Evolutionary conservation across 2,888 invertebrate species (phyloP).

Genomic region (Chrysolina oricalcia): DNA sequence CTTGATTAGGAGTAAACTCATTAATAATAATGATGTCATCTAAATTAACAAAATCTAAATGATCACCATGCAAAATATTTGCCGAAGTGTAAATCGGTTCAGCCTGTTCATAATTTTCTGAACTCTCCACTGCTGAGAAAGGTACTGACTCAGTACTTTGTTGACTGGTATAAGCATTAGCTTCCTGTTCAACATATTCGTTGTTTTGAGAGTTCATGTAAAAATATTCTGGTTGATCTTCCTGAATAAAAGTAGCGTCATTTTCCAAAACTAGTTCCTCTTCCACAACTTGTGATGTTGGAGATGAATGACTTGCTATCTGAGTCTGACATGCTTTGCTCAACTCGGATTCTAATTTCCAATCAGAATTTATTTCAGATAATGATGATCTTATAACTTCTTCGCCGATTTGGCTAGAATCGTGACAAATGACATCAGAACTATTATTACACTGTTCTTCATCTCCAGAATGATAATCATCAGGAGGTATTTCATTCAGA

Average conservation of each 20-base stretch:
- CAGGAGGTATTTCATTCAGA: constrained; percentile 46
- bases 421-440: not conserved
- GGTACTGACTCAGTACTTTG: constrained; percentile 39
- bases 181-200: constrained; percentile 33
- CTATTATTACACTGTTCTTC: constrained; percentile 47
- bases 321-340: constrained; percentile 71
- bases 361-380: constrained; percentile 51
- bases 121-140: constrained; percentile 44
- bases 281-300: constrained; percentile 44
- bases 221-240: constrained; percentile 51
- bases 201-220: constrained; percentile 45
- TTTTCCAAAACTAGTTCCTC: constrained; percentile 42
- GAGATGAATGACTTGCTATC: constrained; percentile 47
- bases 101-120: constrained; percentile 56
- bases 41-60: constrained; percentile 72
- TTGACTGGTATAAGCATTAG: constrained; percentile 24
- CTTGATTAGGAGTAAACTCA: constrained; percentile 65
- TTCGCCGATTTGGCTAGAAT: constrained; percentile 42
- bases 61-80: constrained; percentile 64
- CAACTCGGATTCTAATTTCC: constrained; percentile 59
- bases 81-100: constrained; percentile 63
- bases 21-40: constrained; percentile 71
- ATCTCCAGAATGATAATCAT: constrained; percentile 34
- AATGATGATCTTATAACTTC: constrained; percentile 52
- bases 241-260: constrained; percentile 46